A percentile compares a stretch with the other conserved stretches of the same genome.
Evolutionary conservation across 2,888 invertebrate species (phyloP).

Genomic region (Rotaria socialis): DNA sequence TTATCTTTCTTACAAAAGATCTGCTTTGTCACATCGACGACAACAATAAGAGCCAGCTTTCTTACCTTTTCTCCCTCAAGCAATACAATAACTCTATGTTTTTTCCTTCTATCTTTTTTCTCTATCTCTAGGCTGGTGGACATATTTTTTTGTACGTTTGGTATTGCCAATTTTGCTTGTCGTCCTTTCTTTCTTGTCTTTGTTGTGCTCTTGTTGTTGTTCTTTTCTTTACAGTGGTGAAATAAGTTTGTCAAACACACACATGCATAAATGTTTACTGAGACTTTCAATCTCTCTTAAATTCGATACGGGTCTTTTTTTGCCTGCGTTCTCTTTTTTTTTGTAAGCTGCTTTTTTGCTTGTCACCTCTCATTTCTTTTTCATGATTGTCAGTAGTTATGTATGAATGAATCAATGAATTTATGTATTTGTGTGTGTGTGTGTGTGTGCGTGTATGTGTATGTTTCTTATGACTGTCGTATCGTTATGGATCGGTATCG

Average conservation of each 20-base stretch:
- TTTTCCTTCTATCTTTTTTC: background rate
- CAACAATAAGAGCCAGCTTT: conserved; percentile 24
- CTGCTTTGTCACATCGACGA: conserved; percentile 23
- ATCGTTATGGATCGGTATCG: conserved; percentile 23
- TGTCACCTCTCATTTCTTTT: background rate
- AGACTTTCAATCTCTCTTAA: background rate
- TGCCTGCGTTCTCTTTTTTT: conserved; percentile 23
- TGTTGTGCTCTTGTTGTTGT: conserved; percentile 23
- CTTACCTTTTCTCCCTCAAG: conserved; percentile 18
- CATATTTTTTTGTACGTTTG: conserved; percentile 36
- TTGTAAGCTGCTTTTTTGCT: conserved; percentile 28
- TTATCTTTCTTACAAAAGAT: background rate
- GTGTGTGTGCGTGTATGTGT: background rate
- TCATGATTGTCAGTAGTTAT: background rate
- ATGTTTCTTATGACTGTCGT: conserved; percentile 4
- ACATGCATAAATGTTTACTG: background rate
- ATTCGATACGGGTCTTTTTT: background rate
- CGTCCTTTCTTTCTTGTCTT: conserved; percentile 12
- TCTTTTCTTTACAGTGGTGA: conserved; percentile 2
- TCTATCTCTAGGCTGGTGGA: conserved; percentile 11
- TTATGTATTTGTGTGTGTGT: background rate
- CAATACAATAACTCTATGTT: conserved; percentile 19
- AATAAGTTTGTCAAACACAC: conserved; percentile 13
- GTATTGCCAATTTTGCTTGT: conserved; percentile 25
- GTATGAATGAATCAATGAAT: background rate